A percentile compares a stretch with the other conserved stretches of the same genome.
These are phyloP conservation scores for Megathymus violae DNA, from an alignment of 1,140 invertebrate genomes.

Conservation along the genomic window DNA sequence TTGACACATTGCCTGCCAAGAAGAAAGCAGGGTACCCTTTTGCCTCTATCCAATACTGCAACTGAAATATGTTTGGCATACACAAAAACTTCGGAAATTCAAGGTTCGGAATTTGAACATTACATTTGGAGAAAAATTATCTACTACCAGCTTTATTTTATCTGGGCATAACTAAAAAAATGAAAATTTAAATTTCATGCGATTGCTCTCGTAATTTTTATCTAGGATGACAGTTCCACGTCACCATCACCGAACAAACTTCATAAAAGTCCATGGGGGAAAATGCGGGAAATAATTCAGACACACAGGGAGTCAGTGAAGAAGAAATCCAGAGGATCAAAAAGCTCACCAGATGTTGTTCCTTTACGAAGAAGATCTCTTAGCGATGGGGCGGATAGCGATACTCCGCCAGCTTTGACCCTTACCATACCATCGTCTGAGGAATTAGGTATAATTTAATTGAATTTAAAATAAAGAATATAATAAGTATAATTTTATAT, in stretches of 20 bases:
- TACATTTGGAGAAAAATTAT: too few relatives aligned
- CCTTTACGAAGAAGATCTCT: constrained; percentile 80
- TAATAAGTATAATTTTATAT: too few relatives aligned
- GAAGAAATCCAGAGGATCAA: constrained; percentile 76
- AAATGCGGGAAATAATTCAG: constrained; percentile 89
- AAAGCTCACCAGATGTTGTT: constrained; percentile 71
- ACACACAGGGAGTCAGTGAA: constrained; percentile 87
- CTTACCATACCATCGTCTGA: constrained; percentile 85
- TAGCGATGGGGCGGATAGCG: constrained; percentile 79
- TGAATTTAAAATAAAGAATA: too few relatives aligned
- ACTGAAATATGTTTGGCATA: too few relatives aligned
- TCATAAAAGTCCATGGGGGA: constrained; percentile 87
- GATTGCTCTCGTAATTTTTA: background rate
- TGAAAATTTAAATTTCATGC: too few relatives aligned
- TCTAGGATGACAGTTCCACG: constrained; percentile 76
- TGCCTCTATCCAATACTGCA: too few relatives aligned
- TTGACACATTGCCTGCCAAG: too few relatives aligned
- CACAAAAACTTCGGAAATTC: too few relatives aligned
- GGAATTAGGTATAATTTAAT: constrained; percentile 74
- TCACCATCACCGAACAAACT: constrained; percentile 79
- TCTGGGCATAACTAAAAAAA: too few relatives aligned
- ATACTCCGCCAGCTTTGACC: constrained; percentile 80
- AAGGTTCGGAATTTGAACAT: too few relatives aligned
- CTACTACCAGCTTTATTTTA: too few relatives aligned
- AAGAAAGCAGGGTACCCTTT: too few relatives aligned